A percentile compares a stretch with the other conserved stretches of the same genome.
Evolutionary conservation across 2,888 invertebrate genomes (phyloP).

Genomic region (Nemoura dubitans): DNA sequence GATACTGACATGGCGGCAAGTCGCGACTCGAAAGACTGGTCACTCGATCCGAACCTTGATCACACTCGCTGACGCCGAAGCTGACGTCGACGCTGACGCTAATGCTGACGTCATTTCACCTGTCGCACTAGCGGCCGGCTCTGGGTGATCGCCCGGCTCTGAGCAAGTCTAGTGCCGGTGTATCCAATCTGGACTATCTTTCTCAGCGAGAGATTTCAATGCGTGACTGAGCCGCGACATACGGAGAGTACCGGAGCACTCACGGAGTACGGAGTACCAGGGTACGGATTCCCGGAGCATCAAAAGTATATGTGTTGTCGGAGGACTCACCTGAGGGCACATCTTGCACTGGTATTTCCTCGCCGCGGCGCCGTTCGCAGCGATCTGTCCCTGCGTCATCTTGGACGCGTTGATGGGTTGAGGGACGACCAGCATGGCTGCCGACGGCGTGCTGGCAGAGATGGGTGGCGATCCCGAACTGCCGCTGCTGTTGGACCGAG

Average conservation of each 20-base stretch:
- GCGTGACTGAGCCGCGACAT: too few species aligned
- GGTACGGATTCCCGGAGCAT: background rate
- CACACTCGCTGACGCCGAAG: background rate
- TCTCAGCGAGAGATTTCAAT: too few species aligned
- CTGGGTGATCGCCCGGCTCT: too few species aligned
- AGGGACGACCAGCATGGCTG: slow-evolving; percentile 84
- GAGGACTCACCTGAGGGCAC: slow-evolving; percentile 89
- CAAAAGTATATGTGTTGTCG: too few species aligned
- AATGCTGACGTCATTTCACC: background rate
- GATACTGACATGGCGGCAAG: background rate
- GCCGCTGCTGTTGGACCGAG: slow-evolving; percentile 63
- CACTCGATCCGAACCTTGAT: background rate
- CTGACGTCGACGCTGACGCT: background rate
- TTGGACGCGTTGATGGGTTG: slow-evolving; percentile 82
- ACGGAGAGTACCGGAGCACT: background rate
- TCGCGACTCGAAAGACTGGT: background rate
- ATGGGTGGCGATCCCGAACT: slow-evolving; percentile 64
- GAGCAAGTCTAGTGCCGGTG: too few species aligned
- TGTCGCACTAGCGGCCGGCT: background rate
- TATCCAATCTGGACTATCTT: too few species aligned
- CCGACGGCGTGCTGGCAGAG: slow-evolving; percentile 65
- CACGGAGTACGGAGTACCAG: background rate
- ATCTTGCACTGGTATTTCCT: slow-evolving; percentile 96
- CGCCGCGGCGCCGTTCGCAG: slow-evolving; percentile 57
- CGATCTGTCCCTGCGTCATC: slow-evolving; percentile 63